Base-by-base conservation (phyloP, 2,888 invertebrate genomes). In the Bedellia somnulentella region DNA sequence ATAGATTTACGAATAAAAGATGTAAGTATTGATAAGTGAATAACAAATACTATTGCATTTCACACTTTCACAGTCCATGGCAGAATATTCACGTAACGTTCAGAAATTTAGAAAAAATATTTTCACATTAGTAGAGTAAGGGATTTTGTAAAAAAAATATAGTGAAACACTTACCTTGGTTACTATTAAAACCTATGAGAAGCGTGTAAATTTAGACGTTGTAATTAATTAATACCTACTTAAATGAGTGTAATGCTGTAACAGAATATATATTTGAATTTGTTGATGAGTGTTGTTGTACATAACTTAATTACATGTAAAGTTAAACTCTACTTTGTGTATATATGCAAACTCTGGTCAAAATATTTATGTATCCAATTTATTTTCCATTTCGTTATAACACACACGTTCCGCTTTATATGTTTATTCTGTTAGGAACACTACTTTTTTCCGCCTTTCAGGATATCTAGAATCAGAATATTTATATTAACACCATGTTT, bases 1-100 rank as follows among this genome's bases (percentile, higher is more conserved):
- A 62, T 63, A 66, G 57, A 60, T 60, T 63, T 59, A 47, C 57
- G 57, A 57, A 57, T 57, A 54, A 61, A 60, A 61, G 59, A 63
- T 16, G 68, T 15, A 66, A 62, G 60, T 71, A 73, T 68, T 70
- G 64, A 48, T 73, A 71, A 67, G 68, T 43, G 49, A 63, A 57
- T 67, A 68, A 67, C 61, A 68, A 66, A 62, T 66, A 66, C 63
- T 67, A 63, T 64, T 73, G 73, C 73, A 75, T 75, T 75, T 75
- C 67, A 67, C 70, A 62, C 55, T 71, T 73, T 68, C 70, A 70
- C 66, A 68, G 70, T 70, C 67, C 67, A 62, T 68, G 66, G 57
- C 59, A 57, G 46, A 59, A 58, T 64, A 59, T 17, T 57, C 52
- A 52, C 58, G 48, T 51, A 57, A 62, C 54, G 52, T 57, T 57